phyloP scores from a whole-genome alignment of 2,113 vertebrate species.

The Chionodraco myersi region DNA sequence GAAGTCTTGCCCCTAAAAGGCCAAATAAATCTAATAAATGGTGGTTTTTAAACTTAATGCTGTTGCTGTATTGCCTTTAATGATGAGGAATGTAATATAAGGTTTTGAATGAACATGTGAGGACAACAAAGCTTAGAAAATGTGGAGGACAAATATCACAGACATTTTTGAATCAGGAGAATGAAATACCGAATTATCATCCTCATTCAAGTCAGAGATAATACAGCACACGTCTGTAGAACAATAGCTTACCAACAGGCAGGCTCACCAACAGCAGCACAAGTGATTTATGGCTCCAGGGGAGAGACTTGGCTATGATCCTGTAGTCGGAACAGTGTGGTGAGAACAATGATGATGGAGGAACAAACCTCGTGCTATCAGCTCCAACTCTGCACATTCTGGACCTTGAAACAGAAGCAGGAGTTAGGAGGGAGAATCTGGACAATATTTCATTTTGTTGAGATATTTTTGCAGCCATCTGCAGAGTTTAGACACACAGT shows the following conservation, averaged over 20 bases:
- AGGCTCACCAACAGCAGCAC: neutral
- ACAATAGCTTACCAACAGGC: neutral
- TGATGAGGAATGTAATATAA: neutral
- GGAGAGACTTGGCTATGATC: neutral
- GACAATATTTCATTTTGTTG: neutral
- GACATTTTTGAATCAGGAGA: neutral
- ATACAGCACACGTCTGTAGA: neutral
- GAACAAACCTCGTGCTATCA: conserved; percentile 13
- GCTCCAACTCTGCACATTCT: conserved; percentile 2
- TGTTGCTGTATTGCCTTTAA: neutral
- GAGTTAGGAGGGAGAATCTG: neutral
- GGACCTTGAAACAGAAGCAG: conserved; percentile 8
- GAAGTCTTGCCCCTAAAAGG: neutral
- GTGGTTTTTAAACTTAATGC: neutral
- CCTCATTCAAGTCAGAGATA: neutral
- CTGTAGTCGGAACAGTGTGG: conserved; percentile 1
- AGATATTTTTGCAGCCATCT: neutral
- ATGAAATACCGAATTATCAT: neutral
- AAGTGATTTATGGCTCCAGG: neutral
- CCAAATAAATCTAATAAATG: neutral
- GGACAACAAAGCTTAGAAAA: neutral
- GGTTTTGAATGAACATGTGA: neutral
- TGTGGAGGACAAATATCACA: neutral
- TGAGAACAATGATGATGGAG: conserved; percentile 2
- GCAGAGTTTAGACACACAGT: neutral